These are phyloP conservation scores for Urocitellus parryii DNA, from an alignment of 2,113 vertebrate species.

Conservation along the genomic window DNA sequence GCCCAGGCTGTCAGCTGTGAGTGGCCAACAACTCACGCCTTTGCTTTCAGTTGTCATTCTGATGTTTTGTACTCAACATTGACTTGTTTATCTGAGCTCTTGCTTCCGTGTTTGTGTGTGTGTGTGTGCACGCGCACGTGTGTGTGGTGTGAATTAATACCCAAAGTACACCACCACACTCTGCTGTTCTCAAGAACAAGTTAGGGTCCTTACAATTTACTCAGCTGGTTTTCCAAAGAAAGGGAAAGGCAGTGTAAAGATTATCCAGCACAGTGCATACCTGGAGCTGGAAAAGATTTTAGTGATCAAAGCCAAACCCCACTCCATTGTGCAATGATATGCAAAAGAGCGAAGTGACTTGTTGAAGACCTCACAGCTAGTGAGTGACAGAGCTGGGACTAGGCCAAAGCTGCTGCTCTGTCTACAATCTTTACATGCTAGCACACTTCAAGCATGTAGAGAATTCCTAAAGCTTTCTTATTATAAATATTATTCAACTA, in stretches of 20 bases:
- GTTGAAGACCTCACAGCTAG: neutral
- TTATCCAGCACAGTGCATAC: neutral
- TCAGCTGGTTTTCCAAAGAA: neutral
- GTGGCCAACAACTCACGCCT: neutral
- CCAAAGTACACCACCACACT: neutral
- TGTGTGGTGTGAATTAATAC: neutral
- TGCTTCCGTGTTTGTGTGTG: neutral
- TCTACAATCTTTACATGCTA: neutral
- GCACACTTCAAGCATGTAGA: neutral
- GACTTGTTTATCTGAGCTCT: neutral
- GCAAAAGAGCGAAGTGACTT: neutral
- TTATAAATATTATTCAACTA: neutral
- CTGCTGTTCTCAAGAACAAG: neutral
- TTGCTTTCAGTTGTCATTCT: slow-evolving; percentile 66
- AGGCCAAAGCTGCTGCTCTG: neutral
- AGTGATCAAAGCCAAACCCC: neutral
- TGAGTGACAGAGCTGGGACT: neutral
- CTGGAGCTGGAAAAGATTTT: neutral
- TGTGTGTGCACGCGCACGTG: no score
- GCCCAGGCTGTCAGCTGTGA: slow-evolving; percentile 37
- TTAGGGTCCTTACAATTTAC: slow-evolving; percentile 13
- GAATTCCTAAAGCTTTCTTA: slow-evolving; percentile 35
- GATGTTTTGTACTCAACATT: slow-evolving; percentile 21
- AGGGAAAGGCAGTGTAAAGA: neutral
- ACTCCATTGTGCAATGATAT: neutral